Evolutionary conservation across 2,797 vertebrate species (phyloP), one percentile per base, ranked within the genome.

Genomic region (Hydrophis major): DNA sequence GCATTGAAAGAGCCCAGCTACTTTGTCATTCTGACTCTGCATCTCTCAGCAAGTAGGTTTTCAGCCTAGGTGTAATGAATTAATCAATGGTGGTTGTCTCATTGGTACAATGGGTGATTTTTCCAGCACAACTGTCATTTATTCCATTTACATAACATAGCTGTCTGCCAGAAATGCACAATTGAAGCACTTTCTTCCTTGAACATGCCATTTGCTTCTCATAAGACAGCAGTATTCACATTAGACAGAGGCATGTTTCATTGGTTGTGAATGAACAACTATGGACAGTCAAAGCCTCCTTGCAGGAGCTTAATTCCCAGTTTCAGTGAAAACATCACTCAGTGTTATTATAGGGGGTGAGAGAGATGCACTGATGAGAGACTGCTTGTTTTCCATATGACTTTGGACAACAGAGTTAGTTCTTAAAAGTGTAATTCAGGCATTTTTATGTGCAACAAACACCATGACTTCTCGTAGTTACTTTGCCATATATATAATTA

Each of bases 51-150:
- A 93, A 95, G 87, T 66, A 91, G 57, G 90, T 94, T 83, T 95
- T 88, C 93, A 59, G 28, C 94, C 93, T 93, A 90, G 5, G 0
- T 88, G 90, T 91, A 96, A 89, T 53, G 95, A 95, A 95, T 95
- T 95, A 96, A 94, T 94, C 94, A 94, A 93, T 92, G 89, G 42
- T 92, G 88, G 53, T 93, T 96, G 95, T 96, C 88, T 95, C 94
- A 57, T 91, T 50, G 92, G 22, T 94, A 0, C 89, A 95, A 22
- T 50, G 94, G 13, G 27, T 96, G 93, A 88, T 91, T 94, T 61
- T 93, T 55, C 78, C 95, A 93, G 25, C 27, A 94, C 88, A 94
- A 42, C 87, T 94, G 95, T 96, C 63, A 92, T 28, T 91, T 88
- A 78, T 90, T 94, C 92, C 0, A 1, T 69, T 94, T 92, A 90